Evolutionary conservation across 1,140 invertebrate species (phyloP).

Genomic region (Dryas iulia): DNA sequence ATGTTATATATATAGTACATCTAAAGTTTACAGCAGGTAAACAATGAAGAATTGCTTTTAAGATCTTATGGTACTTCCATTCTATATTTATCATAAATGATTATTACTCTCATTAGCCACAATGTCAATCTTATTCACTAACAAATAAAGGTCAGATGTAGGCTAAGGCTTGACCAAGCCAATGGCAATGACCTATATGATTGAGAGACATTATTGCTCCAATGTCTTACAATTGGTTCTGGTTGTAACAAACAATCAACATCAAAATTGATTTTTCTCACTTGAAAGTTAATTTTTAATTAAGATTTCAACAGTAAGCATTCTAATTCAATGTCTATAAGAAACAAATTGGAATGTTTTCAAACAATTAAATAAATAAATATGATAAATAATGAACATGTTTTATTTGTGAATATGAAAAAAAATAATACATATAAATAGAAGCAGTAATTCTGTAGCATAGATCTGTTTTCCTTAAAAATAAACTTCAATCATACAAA

Average conservation of each 20-base stretch:
- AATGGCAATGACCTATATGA: constrained; percentile 57
- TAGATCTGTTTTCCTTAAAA: background rate
- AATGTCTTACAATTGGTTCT: constrained; percentile 53
- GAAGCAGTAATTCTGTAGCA: background rate
- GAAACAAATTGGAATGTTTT: background rate
- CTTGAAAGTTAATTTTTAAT: background rate
- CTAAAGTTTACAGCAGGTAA: background rate
- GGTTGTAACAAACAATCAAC: constrained; percentile 41
- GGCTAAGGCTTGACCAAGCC: constrained; percentile 20
- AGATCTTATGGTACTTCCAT: constrained; percentile 20
- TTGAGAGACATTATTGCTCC: constrained; percentile 45
- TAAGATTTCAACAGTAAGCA: background rate
- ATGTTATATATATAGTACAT: background rate
- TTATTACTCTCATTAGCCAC: background rate
- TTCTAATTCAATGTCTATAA: background rate
- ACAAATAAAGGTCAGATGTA: constrained; percentile 33
- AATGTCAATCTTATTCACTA: constrained; percentile 16
- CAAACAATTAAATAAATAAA: background rate
- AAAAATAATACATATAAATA: background rate
- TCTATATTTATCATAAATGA: constrained; percentile 23
- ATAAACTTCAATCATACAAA: background rate
- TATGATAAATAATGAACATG: background rate
- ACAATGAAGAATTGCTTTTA: background rate
- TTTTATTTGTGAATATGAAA: background rate
- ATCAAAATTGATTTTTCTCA: background rate